A percentile compares a stretch with the other conserved stretches of the same genome.
Evolutionary conservation across 2,113 vertebrate species (phyloP).

Genomic region (Phoenicopterus ruber): DNA sequence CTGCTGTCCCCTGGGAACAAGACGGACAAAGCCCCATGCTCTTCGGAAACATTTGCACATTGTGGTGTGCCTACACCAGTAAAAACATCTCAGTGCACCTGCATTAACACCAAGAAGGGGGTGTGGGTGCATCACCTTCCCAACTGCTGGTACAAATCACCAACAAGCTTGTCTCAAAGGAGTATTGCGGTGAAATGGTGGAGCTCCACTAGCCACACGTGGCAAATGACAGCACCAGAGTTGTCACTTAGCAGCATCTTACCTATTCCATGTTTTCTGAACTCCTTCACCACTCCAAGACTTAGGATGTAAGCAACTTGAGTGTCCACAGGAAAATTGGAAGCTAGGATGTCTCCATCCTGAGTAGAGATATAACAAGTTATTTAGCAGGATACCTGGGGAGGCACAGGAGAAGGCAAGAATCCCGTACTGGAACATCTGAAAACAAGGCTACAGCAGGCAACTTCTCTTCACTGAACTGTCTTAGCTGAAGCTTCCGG

Average conservation of each 20-base stretch:
- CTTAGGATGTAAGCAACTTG: conserved; percentile 98
- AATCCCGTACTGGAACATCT: background rate
- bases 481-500: background rate
- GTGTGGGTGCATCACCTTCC: background rate
- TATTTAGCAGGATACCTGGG: background rate
- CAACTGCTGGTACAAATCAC: background rate
- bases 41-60: background rate
- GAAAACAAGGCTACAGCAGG: background rate
- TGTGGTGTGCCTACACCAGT: background rate
- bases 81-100: background rate
- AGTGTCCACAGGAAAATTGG: conserved; percentile 94
- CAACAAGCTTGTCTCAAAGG: background rate
- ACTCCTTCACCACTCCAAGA: conserved; percentile 96
- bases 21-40: accelerated
- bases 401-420: background rate
- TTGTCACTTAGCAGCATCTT: conserved; percentile 24
- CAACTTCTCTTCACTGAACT: background rate
- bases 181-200: background rate
- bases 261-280: conserved; percentile 98
- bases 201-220: background rate
- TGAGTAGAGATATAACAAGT: conserved; percentile 51
- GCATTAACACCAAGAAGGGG: background rate
- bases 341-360: conserved; percentile 98
- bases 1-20: background rate
- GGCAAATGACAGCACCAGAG: background rate